Conservation (phyloP, 64 coral and sea anemone genomes). For the Anthopleura sola region DNA sequence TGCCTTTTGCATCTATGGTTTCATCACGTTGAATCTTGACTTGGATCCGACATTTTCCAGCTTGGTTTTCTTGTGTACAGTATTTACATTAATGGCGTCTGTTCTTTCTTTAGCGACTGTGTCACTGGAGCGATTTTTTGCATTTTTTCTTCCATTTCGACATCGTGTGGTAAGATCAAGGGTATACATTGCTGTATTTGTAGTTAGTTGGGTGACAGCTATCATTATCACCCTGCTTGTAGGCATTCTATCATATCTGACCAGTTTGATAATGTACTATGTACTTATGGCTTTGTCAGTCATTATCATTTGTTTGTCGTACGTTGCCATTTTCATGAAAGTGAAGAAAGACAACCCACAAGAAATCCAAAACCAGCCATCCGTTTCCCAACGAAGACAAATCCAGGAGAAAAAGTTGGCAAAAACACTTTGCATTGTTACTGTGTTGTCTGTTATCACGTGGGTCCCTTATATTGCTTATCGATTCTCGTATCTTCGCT, state of each 20-base stretch:
- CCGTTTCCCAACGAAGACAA: background rate
- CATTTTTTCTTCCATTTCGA: conserved; percentile 4
- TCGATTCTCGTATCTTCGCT: background rate
- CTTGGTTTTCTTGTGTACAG: background rate
- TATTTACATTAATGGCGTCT: background rate
- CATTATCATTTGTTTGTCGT: background rate
- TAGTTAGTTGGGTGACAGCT: background rate
- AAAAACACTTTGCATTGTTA: background rate
- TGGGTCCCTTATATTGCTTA: background rate
- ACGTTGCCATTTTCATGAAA: background rate
- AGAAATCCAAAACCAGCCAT: background rate
- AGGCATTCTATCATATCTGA: background rate
- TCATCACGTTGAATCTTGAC: background rate
- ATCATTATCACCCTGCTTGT: background rate
- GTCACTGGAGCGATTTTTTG: background rate
- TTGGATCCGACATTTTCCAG: background rate
- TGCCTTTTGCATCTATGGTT: background rate
- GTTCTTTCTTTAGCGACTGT: background rate
- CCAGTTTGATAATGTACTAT: background rate
- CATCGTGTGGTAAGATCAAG: background rate
- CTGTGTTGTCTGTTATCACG: background rate
- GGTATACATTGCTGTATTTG: background rate
- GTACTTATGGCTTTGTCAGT: background rate
- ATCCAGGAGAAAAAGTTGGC: background rate
- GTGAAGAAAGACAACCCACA: background rate